Evolutionary conservation across 2,888 invertebrate species (phyloP).

Genomic region (Trichacis sp.): DNA sequence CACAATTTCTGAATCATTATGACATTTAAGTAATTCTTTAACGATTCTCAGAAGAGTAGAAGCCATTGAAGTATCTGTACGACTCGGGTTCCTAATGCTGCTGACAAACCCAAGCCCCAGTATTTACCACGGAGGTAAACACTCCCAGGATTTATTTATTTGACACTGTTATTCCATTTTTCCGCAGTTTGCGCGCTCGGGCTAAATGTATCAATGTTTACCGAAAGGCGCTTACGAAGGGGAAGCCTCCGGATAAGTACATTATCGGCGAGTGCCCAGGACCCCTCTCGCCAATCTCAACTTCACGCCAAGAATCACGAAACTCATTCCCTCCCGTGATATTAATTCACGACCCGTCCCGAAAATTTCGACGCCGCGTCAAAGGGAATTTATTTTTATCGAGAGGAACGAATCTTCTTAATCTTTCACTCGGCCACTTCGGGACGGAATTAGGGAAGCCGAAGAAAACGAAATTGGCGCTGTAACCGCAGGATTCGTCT

Average conservation of each 20-base stretch:
- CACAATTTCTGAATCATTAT: too few species aligned
- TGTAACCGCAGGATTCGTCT: constrained; percentile 5
- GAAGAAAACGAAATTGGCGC: constrained; percentile 3
- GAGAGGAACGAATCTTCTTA: constrained; percentile 1
- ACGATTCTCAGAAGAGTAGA: too few species aligned
- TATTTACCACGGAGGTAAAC: too few species aligned
- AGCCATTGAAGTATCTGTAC: too few species aligned
- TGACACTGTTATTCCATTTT: too few species aligned
- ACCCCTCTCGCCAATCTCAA: constrained; percentile 7
- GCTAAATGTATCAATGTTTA: constrained; percentile 1
- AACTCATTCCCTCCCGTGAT: constrained; percentile 15
- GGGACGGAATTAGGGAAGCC: not conserved
- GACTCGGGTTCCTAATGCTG: too few species aligned
- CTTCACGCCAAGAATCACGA: constrained; percentile 3
- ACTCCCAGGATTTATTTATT: too few species aligned
- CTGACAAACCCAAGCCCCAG: too few species aligned
- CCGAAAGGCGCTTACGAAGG: not conserved
- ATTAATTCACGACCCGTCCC: constrained; percentile 20
- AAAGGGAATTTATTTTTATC: constrained; percentile 6
- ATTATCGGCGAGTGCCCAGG: constrained; percentile 9
- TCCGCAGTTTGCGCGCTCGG: too few species aligned
- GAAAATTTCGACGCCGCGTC: constrained; percentile 24
- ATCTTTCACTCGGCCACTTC: not conserved
- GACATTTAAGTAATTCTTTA: too few species aligned
- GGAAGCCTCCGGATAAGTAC: constrained; percentile 15